These are phyloP conservation scores for Chymomyza procnemis DNA, from an alignment of 2,888 invertebrate genomes.

Conservation along the genomic window DNA sequence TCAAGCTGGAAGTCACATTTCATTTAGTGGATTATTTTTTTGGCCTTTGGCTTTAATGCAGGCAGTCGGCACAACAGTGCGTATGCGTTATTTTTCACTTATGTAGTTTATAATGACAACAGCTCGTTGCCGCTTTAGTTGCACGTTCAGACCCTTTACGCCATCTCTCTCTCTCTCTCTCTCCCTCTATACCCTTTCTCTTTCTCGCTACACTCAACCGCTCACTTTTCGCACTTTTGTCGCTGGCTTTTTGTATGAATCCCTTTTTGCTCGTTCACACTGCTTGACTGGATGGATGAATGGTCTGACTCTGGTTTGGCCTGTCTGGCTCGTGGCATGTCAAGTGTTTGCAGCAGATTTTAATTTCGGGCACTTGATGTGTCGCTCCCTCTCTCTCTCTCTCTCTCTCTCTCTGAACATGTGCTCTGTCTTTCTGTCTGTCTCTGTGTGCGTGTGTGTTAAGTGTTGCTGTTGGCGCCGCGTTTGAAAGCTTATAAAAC, in stretches of 20 bases:
- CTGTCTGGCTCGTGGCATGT: slow-evolving; percentile 6
- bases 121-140: slow-evolving; percentile 15
- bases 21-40: background rate
- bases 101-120: slow-evolving; percentile 46
- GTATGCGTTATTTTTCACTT: slow-evolving; percentile 68
- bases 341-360: slow-evolving; percentile 50
- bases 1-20: background rate
- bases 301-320: background rate
- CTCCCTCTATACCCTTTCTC: background rate
- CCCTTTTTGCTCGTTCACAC: background rate
- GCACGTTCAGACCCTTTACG: background rate
- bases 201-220: too few relatives aligned
- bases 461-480: background rate
- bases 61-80: slow-evolving; percentile 44
- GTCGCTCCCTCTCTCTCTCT: background rate
- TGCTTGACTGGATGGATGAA: background rate
- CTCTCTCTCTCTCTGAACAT: background rate
- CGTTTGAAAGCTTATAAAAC: slow-evolving; percentile 5
- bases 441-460: background rate
- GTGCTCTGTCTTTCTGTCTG: background rate
- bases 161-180: background rate
- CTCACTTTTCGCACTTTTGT: background rate
- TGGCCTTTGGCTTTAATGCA: slow-evolving; percentile 15
- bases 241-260: slow-evolving; percentile 4
- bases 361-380: slow-evolving; percentile 65